Evolutionary conservation across 2,113 vertebrate genomes (phyloP).

Genomic region (Myiozetetes cayanensis): DNA sequence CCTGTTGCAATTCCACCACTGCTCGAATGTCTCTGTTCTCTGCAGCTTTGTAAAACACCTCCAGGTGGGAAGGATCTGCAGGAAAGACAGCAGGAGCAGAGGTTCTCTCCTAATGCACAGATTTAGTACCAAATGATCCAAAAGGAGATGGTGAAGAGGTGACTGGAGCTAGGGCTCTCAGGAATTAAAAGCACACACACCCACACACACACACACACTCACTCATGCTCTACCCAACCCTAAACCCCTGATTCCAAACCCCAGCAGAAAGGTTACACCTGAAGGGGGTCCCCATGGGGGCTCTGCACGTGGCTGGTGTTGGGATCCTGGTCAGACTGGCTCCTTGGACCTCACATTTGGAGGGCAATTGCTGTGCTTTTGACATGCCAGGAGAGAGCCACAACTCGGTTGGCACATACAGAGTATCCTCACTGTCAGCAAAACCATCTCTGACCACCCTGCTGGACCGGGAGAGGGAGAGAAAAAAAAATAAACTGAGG

Average conservation of each 20-base stretch:
- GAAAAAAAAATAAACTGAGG: background rate
- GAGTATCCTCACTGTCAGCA: background rate
- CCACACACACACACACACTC: background rate
- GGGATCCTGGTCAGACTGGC: background rate
- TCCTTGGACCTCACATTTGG: background rate
- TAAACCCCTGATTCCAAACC: background rate
- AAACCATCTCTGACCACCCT: background rate
- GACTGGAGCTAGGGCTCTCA: constrained; percentile 33
- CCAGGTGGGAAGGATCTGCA: background rate
- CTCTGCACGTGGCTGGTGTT: background rate
- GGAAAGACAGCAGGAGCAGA: constrained; percentile 31
- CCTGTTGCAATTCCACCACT: constrained; percentile 4
- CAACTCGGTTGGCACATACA: background rate
- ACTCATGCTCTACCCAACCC: constrained; percentile 8
- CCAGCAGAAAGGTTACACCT: background rate
- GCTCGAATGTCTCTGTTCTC: constrained; percentile 13
- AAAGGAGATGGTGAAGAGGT: constrained; percentile 25
- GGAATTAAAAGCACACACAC: constrained; percentile 16
- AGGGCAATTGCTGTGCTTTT: constrained; percentile 48
- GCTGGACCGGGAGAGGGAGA: background rate
- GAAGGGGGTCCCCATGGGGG: background rate
- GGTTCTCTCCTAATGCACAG: constrained; percentile 2
- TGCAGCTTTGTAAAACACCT: background rate
- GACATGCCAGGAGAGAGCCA: background rate
- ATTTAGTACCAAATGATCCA: constrained; percentile 55